Percentiles rank a stretch among this genome's conserved stretches.
Evolutionary conservation across 2,797 vertebrate genomes (phyloP).

Genomic region (Dermochelys coriacea): DNA sequence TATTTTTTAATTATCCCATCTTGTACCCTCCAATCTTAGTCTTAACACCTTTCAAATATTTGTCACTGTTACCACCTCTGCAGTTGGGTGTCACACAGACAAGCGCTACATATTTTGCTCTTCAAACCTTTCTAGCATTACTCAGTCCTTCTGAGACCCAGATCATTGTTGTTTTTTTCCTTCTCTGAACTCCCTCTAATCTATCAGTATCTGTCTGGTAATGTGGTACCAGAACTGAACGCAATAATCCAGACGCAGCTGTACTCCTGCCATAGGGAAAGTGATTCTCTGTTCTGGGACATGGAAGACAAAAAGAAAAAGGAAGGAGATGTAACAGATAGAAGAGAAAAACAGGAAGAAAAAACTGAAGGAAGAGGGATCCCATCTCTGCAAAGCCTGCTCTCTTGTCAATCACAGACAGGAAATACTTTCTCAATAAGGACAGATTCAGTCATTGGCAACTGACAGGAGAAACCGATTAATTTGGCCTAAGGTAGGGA

Average conservation of each 20-base stretch:
- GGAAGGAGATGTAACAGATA: background rate
- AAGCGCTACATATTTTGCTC: background rate
- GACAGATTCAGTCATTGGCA: background rate
- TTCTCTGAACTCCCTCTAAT: background rate
- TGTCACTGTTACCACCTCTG: background rate
- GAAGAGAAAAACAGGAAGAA: background rate
- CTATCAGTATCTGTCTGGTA: background rate
- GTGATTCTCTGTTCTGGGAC: background rate
- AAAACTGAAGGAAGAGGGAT: background rate
- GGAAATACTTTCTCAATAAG: slow-evolving; percentile 17
- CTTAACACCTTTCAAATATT: background rate
- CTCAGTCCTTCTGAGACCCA: background rate
- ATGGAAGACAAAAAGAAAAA: background rate
- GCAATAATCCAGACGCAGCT: background rate
- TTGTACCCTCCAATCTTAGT: background rate
- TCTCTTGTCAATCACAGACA: background rate
- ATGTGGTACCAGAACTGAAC: background rate
- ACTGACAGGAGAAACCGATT: background rate
- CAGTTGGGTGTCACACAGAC: background rate
- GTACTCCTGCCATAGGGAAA: background rate
- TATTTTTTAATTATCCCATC: background rate
- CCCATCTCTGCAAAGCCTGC: background rate
- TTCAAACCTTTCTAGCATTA: background rate
- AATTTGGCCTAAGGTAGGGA: background rate
- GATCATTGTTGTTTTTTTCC: background rate